Base-by-base conservation (phyloP, 2,797 vertebrate genomes). In the Orestias chungarensis region DNA sequence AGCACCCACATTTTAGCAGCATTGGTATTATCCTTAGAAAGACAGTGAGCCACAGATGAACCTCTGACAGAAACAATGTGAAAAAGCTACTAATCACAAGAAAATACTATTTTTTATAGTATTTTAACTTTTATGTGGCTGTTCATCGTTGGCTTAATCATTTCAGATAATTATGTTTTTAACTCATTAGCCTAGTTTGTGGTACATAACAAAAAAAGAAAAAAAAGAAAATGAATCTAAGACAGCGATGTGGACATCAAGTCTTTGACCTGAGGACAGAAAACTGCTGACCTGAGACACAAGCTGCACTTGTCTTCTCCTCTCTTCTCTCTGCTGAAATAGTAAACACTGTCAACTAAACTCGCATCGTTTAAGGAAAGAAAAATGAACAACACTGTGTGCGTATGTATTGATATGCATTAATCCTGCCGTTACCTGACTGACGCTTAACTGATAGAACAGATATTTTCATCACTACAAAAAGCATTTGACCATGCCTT, bases 261-360 rank as follows among this genome's bases (percentile, higher is more conserved):
- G 80, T 92, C 82, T 93, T 93, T 91, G 90, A 93, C 92, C 93
- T 90, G 90, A 92, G 88, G 91, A 93, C 89, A 94, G 88, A 94
- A 93, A 93, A 80, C 92, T 93, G 93, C 95, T 95, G 94, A 95
- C 95, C 95, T 95, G 95, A 95, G 90, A 94, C 92, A 95, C 94
- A 95, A 95, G 95, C 93, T 95, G 95, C 92, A 94, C 90, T 94
- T 94, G 94, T 93, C 93, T 93, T 95, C 94, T 95, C 94, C 94
- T 95, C 93, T 95, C 95, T 95, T 95, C 95, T 95, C 92, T 95
- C 95, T 95, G 95, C 93, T 94, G 94, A 95, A 92, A 95, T 94
- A 95, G 93, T 91, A 94, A 87, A 95, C 83, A 95, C 93, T 95
- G 93, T 95, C 93, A 93, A 94, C 93, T 95, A 94, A 86, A 85